Conservation (phyloP, 2,888 invertebrate genomes). For the Odontocerum albicorne region DNA sequence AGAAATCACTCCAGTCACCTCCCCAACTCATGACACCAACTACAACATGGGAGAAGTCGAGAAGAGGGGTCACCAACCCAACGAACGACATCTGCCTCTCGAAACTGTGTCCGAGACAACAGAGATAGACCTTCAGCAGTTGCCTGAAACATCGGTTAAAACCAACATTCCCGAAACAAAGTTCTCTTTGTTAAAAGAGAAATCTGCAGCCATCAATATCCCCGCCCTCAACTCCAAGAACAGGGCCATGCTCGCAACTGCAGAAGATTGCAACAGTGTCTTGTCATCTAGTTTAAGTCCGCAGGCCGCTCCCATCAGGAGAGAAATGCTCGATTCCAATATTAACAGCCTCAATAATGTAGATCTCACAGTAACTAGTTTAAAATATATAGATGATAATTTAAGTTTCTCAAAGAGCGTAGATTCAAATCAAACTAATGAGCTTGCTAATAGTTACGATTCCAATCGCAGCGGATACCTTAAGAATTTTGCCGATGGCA, state of each 20-base stretch:
- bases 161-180: conserved; percentile 44
- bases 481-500: conserved; percentile 51
- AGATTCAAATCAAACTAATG: conserved; percentile 53
- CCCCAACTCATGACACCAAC: conserved; percentile 45
- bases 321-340: conserved; percentile 53
- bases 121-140: conserved; percentile 19
- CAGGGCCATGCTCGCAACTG: conserved; percentile 55
- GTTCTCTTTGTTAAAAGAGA: conserved; percentile 12
- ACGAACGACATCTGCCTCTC: conserved; percentile 26
- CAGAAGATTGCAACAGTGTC: conserved; percentile 55
- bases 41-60: conserved; percentile 11
- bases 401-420: conserved; percentile 55
- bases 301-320: conserved; percentile 45
- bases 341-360: conserved; percentile 51
- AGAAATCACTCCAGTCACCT: conserved; percentile 56
- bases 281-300: conserved; percentile 54
- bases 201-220: conserved; percentile 18
- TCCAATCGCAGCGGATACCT: conserved; percentile 50
- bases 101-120: conserved; percentile 29
- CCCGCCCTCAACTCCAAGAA: conserved; percentile 44
- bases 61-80: not conserved
- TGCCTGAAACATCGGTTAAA: conserved; percentile 50
- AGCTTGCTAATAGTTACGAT: conserved; percentile 57
- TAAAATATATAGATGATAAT: conserved; percentile 65
- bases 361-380: conserved; percentile 57